Conservation (phyloP, 2,888 invertebrate genomes). For the Spilosoma lubricipeda region DNA sequence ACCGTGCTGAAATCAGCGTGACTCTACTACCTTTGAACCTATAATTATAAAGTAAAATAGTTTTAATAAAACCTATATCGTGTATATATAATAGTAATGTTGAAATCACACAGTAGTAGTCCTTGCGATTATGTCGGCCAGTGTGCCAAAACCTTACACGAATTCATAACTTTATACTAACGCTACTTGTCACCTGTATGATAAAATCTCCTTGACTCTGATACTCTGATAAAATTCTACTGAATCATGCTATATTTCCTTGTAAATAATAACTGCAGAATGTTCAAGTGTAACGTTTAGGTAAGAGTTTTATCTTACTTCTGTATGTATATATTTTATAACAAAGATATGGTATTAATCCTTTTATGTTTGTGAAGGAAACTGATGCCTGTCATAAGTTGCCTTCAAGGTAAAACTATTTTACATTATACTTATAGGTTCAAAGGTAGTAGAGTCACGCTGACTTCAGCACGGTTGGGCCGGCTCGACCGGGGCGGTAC, state of each 20-base stretch:
- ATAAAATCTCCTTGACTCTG: conserved; percentile 3
- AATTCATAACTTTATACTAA: conserved; percentile 29
- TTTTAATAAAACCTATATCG: no score
- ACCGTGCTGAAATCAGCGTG: no score
- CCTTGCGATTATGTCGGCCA: background rate
- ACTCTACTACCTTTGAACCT: no score
- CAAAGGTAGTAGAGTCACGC: no score
- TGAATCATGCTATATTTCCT: conserved; percentile 22
- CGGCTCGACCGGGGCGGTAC: no score
- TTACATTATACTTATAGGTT: no score
- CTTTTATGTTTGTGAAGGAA: background rate
- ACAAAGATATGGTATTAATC: background rate
- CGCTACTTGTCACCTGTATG: conserved; percentile 17
- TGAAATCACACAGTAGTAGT: no score
- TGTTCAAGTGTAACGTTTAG: conserved; percentile 25
- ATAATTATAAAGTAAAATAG: no score
- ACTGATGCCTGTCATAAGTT: background rate
- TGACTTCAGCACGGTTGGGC: no score
- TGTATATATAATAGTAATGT: no score
- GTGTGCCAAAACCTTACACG: conserved; percentile 17
- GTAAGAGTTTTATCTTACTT: background rate
- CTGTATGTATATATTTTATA: background rate
- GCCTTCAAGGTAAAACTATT: no score
- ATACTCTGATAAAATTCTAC: conserved; percentile 35
- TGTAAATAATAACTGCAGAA: conserved; percentile 18